Percentiles rank a stretch among this genome's conserved stretches.
These are phyloP conservation scores for Agonopterix subpropinquella DNA, from an alignment of 2,888 invertebrate species.

Conservation along the genomic window DNA sequence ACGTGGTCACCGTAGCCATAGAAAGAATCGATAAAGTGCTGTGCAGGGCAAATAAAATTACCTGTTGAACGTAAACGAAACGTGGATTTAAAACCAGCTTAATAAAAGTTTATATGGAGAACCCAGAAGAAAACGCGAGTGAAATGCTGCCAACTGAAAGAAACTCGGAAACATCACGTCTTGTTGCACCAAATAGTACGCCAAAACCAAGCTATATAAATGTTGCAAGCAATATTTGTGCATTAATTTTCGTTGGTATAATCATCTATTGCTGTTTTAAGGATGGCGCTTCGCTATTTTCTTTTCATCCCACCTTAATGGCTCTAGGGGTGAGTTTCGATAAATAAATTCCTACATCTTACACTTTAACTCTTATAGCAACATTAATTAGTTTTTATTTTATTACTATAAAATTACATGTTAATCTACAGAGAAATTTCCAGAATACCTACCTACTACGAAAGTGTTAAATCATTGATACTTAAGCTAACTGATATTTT, in stretches of 20 bases:
- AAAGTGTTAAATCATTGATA: too few species aligned
- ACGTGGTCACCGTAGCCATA: too few species aligned
- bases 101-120: background rate
- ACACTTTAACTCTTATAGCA: too few species aligned
- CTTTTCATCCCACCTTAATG: slow-evolving; percentile 68
- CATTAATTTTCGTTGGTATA: slow-evolving; percentile 44
- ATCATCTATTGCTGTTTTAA: slow-evolving; percentile 53
- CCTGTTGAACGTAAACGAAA: too few species aligned
- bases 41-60: too few species aligned
- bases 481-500: too few species aligned
- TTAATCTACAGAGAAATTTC: too few species aligned
- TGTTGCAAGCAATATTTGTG: slow-evolving; percentile 50
- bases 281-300: slow-evolving; percentile 49
- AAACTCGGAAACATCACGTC: slow-evolving; percentile 52
- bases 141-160: slow-evolving; percentile 43
- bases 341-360: background rate
- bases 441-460: too few species aligned
- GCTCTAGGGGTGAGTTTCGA: slow-evolving; percentile 57
- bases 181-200: slow-evolving; percentile 40
- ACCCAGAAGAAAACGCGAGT: background rate
- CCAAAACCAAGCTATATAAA: slow-evolving; percentile 55
- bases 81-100: too few species aligned
- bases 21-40: too few species aligned
- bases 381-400: too few species aligned
- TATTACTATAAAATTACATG: too few species aligned